These are phyloP conservation scores for Cartodere bifasciata DNA, from an alignment of 2,888 invertebrate species.

Conservation along the genomic window DNA sequence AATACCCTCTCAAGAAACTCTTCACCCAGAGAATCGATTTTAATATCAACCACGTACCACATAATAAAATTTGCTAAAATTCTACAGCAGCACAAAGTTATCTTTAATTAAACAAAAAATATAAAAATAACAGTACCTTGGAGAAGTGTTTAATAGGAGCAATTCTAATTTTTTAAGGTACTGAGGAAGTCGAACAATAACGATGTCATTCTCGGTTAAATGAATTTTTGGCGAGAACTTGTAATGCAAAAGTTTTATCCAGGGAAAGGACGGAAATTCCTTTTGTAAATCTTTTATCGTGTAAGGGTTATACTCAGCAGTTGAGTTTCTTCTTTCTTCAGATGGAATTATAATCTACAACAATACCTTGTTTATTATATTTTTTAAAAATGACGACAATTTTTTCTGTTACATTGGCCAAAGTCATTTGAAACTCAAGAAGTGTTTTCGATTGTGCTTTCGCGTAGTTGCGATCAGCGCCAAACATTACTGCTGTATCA, in stretches of 20 bases:
- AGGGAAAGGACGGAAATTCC: slow-evolving; percentile 22
- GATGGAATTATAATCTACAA: slow-evolving; percentile 24
- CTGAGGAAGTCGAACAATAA: slow-evolving; percentile 37
- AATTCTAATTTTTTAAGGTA: slow-evolving; percentile 30
- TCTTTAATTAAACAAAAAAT: too few relatives aligned
- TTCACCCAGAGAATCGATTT: slow-evolving; percentile 61
- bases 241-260: slow-evolving; percentile 32
- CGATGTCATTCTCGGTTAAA: slow-evolving; percentile 29
- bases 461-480: slow-evolving; percentile 16
- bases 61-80: slow-evolving; percentile 73
- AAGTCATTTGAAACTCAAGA: slow-evolving; percentile 17
- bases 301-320: slow-evolving; percentile 18
- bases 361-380: slow-evolving; percentile 2
- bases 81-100: too few relatives aligned
- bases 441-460: slow-evolving; percentile 16
- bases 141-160: slow-evolving; percentile 31
- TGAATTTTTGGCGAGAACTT: slow-evolving; percentile 27
- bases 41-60: slow-evolving; percentile 70
- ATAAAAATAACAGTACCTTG: slow-evolving; percentile 25
- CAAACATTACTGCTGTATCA: slow-evolving; percentile 18
- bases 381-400: slow-evolving; percentile 6
- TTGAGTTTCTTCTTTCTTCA: slow-evolving; percentile 16
- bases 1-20: slow-evolving; percentile 58
- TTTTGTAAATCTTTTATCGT: slow-evolving; percentile 34
- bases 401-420: slow-evolving; percentile 18